Conservation (phyloP, 1,140 invertebrate genomes). For the Chymomyza costata region DNA sequence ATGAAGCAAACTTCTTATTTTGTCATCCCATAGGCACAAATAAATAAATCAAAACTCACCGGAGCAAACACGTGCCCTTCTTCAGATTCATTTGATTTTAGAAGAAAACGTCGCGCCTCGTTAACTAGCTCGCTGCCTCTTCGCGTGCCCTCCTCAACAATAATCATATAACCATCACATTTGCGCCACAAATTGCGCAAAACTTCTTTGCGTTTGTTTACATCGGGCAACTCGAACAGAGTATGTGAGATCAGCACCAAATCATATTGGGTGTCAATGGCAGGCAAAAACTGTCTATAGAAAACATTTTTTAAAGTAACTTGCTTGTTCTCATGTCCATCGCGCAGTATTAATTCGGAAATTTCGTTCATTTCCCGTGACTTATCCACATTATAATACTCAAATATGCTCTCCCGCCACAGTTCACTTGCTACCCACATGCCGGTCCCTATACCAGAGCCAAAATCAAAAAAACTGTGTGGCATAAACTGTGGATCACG, state of each 20-base stretch:
- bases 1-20: too few relatives aligned
- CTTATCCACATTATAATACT: slow-evolving; percentile 89
- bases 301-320: slow-evolving; percentile 80
- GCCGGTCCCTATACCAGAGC: slow-evolving; percentile 90
- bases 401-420: slow-evolving; percentile 84
- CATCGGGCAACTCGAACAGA: slow-evolving; percentile 85
- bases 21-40: too few relatives aligned
- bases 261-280: slow-evolving; percentile 83
- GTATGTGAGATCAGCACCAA: slow-evolving; percentile 88
- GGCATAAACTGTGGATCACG: slow-evolving; percentile 84
- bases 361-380: slow-evolving; percentile 88
- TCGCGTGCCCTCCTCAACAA: slow-evolving; percentile 89
- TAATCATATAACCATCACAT: slow-evolving; percentile 86
- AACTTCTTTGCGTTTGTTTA: slow-evolving; percentile 81
- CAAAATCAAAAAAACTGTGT: slow-evolving; percentile 89
- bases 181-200: slow-evolving; percentile 90
- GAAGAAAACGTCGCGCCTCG: slow-evolving; percentile 85
- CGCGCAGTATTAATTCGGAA: slow-evolving; percentile 82
- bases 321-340: slow-evolving; percentile 79
- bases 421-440: slow-evolving; percentile 86
- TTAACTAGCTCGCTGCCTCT: slow-evolving; percentile 86
- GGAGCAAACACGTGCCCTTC: slow-evolving; percentile 84
- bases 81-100: slow-evolving; percentile 75
- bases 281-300: slow-evolving; percentile 88
- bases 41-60: slow-evolving; percentile 76